phyloP scores from a whole-genome alignment of 1,140 invertebrate species.

The Calosoma granatense region DNA sequence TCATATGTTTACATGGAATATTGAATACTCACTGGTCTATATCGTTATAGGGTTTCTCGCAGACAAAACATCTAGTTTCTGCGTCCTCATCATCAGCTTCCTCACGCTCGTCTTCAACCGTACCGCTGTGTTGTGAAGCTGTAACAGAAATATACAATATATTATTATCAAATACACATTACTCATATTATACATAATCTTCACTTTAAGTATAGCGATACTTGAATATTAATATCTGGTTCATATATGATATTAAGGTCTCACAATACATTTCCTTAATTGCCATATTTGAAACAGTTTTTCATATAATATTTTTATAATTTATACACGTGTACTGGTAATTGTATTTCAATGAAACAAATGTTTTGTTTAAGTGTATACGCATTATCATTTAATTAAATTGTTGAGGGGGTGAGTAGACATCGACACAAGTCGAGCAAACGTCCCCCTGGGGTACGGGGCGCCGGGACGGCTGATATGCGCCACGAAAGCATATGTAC shows the following conservation, averaged over 20 bases:
- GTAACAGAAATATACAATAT: slow-evolving; percentile 34
- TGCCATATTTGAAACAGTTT: no score
- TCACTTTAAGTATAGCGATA: no score
- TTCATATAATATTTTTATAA: no score
- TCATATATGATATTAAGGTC: no score
- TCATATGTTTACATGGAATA: no score
- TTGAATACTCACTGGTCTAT: slow-evolving; percentile 55
- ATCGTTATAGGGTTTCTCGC: slow-evolving; percentile 58
- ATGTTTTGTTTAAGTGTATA: neutral
- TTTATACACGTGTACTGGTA: no score
- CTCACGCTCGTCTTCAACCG: slow-evolving; percentile 47
- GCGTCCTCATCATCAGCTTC: slow-evolving; percentile 51
- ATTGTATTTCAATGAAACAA: no score
- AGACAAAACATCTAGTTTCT: slow-evolving; percentile 49
- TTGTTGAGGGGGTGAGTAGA: no score
- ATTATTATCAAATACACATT: neutral
- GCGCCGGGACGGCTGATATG: no score
- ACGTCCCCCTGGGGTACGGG: neutral
- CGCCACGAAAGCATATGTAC: neutral
- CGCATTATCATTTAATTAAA: neutral
- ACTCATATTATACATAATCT: no score
- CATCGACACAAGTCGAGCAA: neutral
- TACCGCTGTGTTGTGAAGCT: slow-evolving; percentile 56
- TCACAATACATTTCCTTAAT: no score
- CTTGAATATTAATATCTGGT: no score